phyloP scores from a whole-genome alignment of 2,113 vertebrate species.

The Pogona vitticeps region DNA sequence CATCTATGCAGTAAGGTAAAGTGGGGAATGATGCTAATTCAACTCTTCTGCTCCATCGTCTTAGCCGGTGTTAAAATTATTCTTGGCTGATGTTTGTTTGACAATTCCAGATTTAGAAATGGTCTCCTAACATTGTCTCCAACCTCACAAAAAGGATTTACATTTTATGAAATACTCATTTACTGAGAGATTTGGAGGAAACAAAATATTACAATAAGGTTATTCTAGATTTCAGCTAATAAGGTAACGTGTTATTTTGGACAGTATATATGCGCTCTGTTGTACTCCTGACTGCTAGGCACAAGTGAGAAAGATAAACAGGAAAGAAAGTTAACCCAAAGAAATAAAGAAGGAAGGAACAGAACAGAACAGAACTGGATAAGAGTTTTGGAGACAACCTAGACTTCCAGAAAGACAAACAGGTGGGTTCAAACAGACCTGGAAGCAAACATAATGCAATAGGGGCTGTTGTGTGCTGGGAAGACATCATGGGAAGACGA shows the following conservation, averaged over 20 bases:
- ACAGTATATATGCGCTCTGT: too few relatives aligned
- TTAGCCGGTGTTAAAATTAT: constrained; percentile 15
- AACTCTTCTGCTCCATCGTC: neutral
- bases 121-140: neutral
- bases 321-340: too few relatives aligned
- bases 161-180: neutral
- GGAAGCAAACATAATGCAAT: too few relatives aligned
- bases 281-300: too few relatives aligned
- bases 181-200: neutral
- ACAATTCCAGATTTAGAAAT: constrained; percentile 32
- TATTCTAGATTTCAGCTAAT: neutral
- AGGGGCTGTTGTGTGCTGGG: too few relatives aligned
- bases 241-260: neutral
- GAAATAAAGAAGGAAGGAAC: too few relatives aligned
- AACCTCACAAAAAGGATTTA: neutral
- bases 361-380: too few relatives aligned
- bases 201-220: neutral
- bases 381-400: too few relatives aligned
- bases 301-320: too few relatives aligned
- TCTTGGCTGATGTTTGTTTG: constrained; percentile 26
- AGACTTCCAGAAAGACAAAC: too few relatives aligned
- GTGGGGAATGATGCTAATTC: neutral
- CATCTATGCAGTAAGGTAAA: neutral
- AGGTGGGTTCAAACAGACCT: too few relatives aligned
- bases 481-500: too few relatives aligned